Evolutionary conservation across 2,888 invertebrate species (phyloP).

Genomic region (Dinocampus coccinellae): DNA sequence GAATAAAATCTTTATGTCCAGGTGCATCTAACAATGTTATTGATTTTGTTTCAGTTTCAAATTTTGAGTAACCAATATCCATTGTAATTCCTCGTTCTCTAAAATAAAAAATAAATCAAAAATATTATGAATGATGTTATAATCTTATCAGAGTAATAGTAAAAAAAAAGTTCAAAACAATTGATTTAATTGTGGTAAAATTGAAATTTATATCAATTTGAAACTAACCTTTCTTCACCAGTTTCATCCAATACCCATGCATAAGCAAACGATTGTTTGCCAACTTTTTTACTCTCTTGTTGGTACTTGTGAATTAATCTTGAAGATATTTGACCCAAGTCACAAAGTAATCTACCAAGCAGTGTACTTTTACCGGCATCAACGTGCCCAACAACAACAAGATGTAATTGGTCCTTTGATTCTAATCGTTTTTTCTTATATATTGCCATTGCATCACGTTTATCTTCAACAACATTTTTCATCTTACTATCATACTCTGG

Average conservation of each 20-base stretch:
- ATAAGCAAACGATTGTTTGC: conserved; percentile 98
- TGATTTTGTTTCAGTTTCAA: conserved; percentile 87
- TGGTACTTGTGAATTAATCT: conserved; percentile 88
- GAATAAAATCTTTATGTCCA: conserved; percentile 99
- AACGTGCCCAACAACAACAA: conserved; percentile 96
- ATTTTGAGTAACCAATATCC: conserved; percentile 95
- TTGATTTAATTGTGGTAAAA: not conserved
- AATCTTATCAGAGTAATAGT: not conserved
- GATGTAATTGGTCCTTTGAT: conserved; percentile 89
- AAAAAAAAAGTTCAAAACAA: conserved; percentile 5
- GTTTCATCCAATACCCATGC: conserved; percentile 99
- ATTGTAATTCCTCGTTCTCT: conserved; percentile 97
- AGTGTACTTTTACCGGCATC: conserved; percentile 97
- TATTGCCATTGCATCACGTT: conserved; percentile 74
- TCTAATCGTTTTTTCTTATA: conserved; percentile 82
- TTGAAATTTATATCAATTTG: not conserved
- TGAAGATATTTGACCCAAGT: conserved; percentile 79
- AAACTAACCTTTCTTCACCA: conserved; percentile 86
- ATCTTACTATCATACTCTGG: conserved; percentile 59
- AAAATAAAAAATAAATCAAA: conserved; percentile 11
- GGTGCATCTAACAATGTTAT: conserved; percentile 95
- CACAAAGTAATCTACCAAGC: conserved; percentile 95
- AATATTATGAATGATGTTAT: too few species aligned
- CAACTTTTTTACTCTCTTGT: conserved; percentile 95
- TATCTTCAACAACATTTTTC: conserved; percentile 71